These are phyloP conservation scores for Bubo blakistoni DNA, from an alignment of 2,113 vertebrate genomes.

Conservation along the genomic window DNA sequence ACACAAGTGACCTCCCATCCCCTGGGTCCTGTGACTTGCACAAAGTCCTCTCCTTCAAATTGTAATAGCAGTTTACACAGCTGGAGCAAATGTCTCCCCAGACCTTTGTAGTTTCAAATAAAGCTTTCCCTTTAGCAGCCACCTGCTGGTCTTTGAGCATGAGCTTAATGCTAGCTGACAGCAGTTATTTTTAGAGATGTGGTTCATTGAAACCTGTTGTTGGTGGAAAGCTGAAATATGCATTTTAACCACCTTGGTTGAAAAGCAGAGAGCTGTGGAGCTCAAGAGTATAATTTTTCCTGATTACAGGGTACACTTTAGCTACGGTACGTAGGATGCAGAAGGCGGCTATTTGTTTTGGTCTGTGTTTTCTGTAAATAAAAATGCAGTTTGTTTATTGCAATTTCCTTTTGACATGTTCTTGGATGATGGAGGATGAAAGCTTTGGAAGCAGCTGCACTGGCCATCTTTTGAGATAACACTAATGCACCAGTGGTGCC, in stretches of 20 bases:
- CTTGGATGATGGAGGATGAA: background rate
- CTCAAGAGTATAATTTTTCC: constrained; percentile 58
- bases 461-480: background rate
- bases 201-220: constrained; percentile 62
- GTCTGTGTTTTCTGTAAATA: constrained; percentile 52
- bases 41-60: background rate
- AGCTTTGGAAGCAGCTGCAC: background rate
- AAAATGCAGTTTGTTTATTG: constrained; percentile 13
- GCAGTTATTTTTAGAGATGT: constrained; percentile 60
- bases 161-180: constrained; percentile 58
- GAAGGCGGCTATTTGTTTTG: constrained; percentile 15
- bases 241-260: constrained; percentile 51
- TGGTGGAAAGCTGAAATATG: constrained; percentile 43
- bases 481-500: background rate
- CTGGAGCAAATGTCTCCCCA: constrained; percentile 36
- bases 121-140: constrained; percentile 49
- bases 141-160: constrained; percentile 48
- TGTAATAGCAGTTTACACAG: background rate
- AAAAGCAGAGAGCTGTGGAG: constrained; percentile 32
- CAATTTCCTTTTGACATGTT: background rate
- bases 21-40: background rate
- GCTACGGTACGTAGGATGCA: background rate
- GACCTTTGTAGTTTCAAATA: constrained; percentile 42
- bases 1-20: background rate
- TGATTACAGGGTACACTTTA: constrained; percentile 47